These are phyloP conservation scores for Dendroctonus valens DNA, from an alignment of 1,140 invertebrate genomes.

Conservation along the genomic window DNA sequence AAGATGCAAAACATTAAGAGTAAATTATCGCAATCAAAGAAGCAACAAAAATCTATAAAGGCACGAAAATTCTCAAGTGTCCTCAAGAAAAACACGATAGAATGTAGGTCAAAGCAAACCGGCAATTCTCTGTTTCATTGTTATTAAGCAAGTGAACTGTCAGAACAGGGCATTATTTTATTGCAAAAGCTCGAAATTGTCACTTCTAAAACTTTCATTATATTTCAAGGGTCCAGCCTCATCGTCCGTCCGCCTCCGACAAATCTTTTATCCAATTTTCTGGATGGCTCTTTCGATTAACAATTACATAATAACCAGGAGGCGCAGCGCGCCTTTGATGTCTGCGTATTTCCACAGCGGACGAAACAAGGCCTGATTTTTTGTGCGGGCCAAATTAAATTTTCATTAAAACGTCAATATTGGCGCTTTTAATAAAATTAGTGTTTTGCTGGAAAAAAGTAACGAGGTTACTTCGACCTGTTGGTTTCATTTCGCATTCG, in stretches of 20 bases:
- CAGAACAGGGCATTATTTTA: too few species aligned
- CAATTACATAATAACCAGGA: conserved; percentile 16
- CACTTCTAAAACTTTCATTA: conserved; percentile 21
- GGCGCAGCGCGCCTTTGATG: conserved; percentile 5
- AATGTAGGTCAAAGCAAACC: too few species aligned
- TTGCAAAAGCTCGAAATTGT: conserved; percentile 7
- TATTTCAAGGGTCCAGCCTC: conserved; percentile 10
- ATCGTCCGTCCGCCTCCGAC: conserved; percentile 5
- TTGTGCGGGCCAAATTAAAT: conserved; percentile 19
- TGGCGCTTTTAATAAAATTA: conserved; percentile 22
- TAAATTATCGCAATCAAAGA: too few species aligned
- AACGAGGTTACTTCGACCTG: conserved; percentile 17
- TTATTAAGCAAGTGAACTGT: too few species aligned
- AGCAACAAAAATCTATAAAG: too few species aligned
- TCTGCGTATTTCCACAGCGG: conserved; percentile 16
- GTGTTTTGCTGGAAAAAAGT: conserved; percentile 9
- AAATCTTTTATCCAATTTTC: conserved; percentile 23
- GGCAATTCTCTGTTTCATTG: too few species aligned
- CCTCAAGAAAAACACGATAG: too few species aligned
- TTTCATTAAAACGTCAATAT: conserved; percentile 22
- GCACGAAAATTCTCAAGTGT: too few species aligned
- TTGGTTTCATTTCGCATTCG: conserved; percentile 13
- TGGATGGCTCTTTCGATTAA: conserved; percentile 21
- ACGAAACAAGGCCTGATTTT: conserved; percentile 11
- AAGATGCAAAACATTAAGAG: too few species aligned